phyloP scores from a whole-genome alignment of 2,888 invertebrate species.

The Ophion costatus region DNA sequence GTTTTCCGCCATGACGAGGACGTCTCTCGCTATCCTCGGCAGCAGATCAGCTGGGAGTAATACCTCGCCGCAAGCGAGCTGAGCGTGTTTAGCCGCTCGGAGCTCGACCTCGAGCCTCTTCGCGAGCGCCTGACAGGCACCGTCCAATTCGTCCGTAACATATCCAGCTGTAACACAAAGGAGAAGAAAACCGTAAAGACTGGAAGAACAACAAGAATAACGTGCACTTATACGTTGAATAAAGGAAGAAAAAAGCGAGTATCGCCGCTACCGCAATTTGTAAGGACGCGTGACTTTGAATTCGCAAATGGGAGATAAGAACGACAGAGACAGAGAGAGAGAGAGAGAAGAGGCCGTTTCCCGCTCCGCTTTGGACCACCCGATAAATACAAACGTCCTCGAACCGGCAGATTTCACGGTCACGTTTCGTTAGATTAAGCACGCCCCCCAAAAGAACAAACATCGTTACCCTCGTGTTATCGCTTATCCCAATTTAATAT shows the following conservation, averaged over 20 bases:
- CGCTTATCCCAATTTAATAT: not conserved
- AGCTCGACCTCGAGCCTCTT: slow-evolving; percentile 91
- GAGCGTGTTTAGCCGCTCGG: slow-evolving; percentile 91
- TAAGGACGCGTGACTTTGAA: not conserved
- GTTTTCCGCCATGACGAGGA: slow-evolving; percentile 92
- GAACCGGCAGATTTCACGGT: slow-evolving; percentile 46
- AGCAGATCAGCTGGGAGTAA: slow-evolving; percentile 93
- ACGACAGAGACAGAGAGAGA: not conserved
- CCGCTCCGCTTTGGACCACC: not conserved
- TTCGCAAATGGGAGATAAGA: slow-evolving; percentile 16
- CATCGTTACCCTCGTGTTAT: not conserved
- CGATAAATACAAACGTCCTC: slow-evolving; percentile 37
- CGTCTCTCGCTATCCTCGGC: slow-evolving; percentile 91
- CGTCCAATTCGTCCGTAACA: slow-evolving; percentile 84
- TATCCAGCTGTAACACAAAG: slow-evolving; percentile 82
- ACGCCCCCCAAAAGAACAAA: not conserved
- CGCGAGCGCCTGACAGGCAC: slow-evolving; percentile 89
- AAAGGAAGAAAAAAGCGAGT: not conserved
- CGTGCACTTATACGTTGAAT: not conserved
- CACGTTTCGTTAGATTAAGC: slow-evolving; percentile 6
- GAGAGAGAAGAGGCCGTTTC: not conserved
- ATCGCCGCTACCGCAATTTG: not conserved
- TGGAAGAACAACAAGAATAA: slow-evolving; percentile 10
- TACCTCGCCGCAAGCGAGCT: slow-evolving; percentile 93
- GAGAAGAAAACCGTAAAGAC: slow-evolving; percentile 44